Evolutionary conservation across 2,113 vertebrate genomes (phyloP).

Genomic region (Malurus cyaneus): DNA sequence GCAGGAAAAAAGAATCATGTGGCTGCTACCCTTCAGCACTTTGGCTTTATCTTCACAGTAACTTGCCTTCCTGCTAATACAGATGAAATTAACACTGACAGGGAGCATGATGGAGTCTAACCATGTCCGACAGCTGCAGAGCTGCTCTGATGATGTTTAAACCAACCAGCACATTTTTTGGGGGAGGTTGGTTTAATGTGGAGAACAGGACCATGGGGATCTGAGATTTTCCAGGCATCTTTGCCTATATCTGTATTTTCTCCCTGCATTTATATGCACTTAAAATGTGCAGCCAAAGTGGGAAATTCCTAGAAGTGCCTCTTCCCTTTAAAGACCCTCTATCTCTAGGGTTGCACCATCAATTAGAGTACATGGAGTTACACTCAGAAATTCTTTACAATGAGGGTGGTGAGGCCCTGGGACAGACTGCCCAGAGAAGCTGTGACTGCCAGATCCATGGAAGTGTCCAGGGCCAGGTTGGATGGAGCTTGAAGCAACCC

Average conservation of each 20-base stretch:
- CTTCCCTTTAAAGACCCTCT: background rate
- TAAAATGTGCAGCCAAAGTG: background rate
- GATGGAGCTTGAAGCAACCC: accelerated
- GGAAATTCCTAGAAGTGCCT: background rate
- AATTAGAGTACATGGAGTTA: background rate
- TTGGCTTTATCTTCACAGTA: background rate
- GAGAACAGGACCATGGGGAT: background rate
- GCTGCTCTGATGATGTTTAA: background rate
- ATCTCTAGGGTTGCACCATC: background rate
- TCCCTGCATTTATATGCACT: background rate
- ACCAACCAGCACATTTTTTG: background rate
- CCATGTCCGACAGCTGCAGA: background rate
- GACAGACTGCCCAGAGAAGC: accelerated
- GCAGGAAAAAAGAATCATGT: background rate
- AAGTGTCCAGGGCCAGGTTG: background rate
- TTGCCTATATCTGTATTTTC: background rate
- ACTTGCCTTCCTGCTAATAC: background rate
- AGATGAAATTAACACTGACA: constrained; percentile 12
- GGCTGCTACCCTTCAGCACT: constrained; percentile 3
- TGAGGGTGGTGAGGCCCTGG: background rate
- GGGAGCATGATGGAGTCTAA: background rate
- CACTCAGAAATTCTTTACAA: background rate
- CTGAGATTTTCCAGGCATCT: background rate
- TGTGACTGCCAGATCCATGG: background rate
- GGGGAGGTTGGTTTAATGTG: background rate